Evolutionary conservation across 2,888 invertebrate genomes (phyloP), one percentile per base, ranked within the genome.

Genomic region (Pristionchus arcanus): DNA sequence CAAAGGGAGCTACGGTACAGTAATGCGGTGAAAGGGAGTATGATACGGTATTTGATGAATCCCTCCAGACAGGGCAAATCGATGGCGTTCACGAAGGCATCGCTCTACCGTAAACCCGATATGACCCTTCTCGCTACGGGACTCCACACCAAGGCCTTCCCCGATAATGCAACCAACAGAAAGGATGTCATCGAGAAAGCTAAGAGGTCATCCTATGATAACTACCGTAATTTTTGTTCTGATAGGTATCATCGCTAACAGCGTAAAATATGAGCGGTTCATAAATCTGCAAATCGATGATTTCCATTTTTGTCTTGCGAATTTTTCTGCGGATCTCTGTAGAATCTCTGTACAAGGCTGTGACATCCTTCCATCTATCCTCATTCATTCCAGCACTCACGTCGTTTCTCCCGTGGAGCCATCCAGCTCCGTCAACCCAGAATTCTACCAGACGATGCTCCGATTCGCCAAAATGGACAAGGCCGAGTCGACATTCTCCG

Each of bases 41-140:
- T 16, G 15, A 0, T 25, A 21, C 4, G 25, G 49, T 49, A n/a
- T 5, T 55, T 31, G 21, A 83, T 83, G 4, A 49, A 3, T 63
- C 25, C 0, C 42, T 37, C n/a, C 42, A 97, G 97, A 95, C 96
- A 96, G 63, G 98, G 98, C 1, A 97, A 97, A 93, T 89, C 89
- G 63, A 74, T 89, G 89, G 89, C 59, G 34, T 89, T 89, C 89
- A 89, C 89, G 21, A 97, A 97, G 93, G 97, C 97, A 25, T 97
- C 97, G 93, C 96, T 98, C 1, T 96, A 96, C 66, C 97, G 97
- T 91, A 98, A 97, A 95, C 96, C 96, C 11, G 97, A 96, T 90
- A 97, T 97, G 89, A 96, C 96, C 77, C 93, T 98, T 0, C 95
- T 98, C 87, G 98, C 97, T 5, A 97, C 96, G 91, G 98, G 97